Evolutionary conservation across 2,888 invertebrate genomes (phyloP).

Genomic region (Nomada lathburiana): DNA sequence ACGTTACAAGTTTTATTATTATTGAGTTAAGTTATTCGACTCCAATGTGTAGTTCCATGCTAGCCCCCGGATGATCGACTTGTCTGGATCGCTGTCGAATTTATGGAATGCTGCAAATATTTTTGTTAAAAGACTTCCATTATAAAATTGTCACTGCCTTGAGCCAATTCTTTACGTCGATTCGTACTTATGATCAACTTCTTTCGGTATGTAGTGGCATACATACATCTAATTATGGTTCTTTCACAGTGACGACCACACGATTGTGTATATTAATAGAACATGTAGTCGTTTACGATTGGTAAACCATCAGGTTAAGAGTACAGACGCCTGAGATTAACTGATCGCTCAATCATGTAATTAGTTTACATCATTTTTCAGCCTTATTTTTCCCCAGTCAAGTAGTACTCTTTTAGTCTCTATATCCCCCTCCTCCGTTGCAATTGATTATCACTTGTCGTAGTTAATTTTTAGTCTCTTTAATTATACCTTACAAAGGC

Average conservation of each 20-base stretch:
- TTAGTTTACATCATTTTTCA: slow-evolving; percentile 25
- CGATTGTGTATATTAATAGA: slow-evolving; percentile 2
- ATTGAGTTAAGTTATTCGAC: slow-evolving; percentile 25
- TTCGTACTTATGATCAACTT: slow-evolving; percentile 1
- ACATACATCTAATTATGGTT: slow-evolving; percentile 27
- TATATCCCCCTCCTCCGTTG: neutral
- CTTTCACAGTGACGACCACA: slow-evolving; percentile 21
- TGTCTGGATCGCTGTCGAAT: slow-evolving; percentile 12
- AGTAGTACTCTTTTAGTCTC: neutral
- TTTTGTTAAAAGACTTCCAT: slow-evolving; percentile 78
- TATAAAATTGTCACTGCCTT: slow-evolving; percentile 15
- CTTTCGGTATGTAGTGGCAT: slow-evolving; percentile 1
- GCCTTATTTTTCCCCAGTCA: neutral
- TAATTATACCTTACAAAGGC: neutral
- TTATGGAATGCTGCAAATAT: slow-evolving; percentile 71
- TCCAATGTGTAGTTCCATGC: slow-evolving; percentile 19
- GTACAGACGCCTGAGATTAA: slow-evolving; percentile 42
- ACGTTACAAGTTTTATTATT: slow-evolving; percentile 21
- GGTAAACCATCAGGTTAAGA: slow-evolving; percentile 26
- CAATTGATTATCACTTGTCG: neutral
- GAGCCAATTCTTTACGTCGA: slow-evolving; percentile 4
- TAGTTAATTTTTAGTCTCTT: neutral
- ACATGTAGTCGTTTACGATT: slow-evolving; percentile 13
- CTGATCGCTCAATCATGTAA: slow-evolving; percentile 52
- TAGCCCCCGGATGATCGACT: slow-evolving; percentile 18